A percentile compares a stretch with the other conserved stretches of the same genome.
phyloP scores from a whole-genome alignment of 2,888 invertebrate species.

The Apamea sordens region DNA sequence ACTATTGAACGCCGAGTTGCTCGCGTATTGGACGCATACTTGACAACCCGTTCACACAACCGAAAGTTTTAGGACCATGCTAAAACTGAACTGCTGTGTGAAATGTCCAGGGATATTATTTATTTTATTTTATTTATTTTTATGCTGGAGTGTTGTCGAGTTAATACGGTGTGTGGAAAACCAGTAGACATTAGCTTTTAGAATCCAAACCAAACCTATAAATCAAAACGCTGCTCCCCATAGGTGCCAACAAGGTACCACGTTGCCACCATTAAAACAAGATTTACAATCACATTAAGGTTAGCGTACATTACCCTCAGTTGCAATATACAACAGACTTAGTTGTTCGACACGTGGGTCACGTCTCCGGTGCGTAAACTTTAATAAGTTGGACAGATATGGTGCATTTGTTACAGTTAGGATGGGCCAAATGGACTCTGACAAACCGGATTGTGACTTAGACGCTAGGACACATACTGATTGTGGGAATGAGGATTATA shows the following conservation, averaged over 20 bases:
- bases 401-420: slow-evolving; percentile 85
- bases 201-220: neutral
- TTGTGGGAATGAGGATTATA: slow-evolving; percentile 49
- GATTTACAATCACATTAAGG: slow-evolving; percentile 61
- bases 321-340: slow-evolving; percentile 65
- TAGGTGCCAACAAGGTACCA: neutral
- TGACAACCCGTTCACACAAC: neutral
- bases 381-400: slow-evolving; percentile 83
- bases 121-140: no score
- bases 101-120: no score
- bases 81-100: no score
- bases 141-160: neutral
- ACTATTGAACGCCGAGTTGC: neutral
- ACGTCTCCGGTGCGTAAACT: slow-evolving; percentile 82
- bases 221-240: slow-evolving; percentile 22
- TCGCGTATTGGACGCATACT: neutral
- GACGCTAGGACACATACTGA: slow-evolving; percentile 45
- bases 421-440: slow-evolving; percentile 73
- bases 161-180: neutral
- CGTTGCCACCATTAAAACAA: slow-evolving; percentile 46
- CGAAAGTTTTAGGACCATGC: neutral
- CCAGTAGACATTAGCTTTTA: neutral
- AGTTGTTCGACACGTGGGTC: slow-evolving; percentile 72
- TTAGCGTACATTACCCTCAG: slow-evolving; percentile 48
- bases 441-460: slow-evolving; percentile 73